phyloP scores from a whole-genome alignment of 2,113 vertebrate genomes.

The Cairina moschata region DNA sequence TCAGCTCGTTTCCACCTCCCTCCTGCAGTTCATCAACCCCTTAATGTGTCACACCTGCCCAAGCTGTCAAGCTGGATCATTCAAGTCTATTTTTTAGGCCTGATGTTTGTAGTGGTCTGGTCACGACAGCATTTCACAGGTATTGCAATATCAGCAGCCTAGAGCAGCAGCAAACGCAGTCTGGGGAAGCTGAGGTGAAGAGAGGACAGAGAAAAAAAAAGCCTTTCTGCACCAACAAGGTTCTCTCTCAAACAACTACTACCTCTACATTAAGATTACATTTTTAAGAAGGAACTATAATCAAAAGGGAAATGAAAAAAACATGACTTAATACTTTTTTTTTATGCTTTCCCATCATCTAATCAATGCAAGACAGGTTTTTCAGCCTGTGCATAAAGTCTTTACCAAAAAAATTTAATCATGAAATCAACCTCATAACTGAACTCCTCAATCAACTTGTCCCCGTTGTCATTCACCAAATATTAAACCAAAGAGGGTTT shows the following conservation, averaged over 20 bases:
- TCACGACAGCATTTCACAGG: rapidly evolving
- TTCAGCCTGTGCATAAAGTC: neutral
- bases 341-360: neutral
- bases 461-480: neutral
- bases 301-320: neutral
- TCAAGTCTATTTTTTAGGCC: neutral
- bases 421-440: neutral
- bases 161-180: neutral
- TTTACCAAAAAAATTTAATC: neutral
- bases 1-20: neutral
- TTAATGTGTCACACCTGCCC: neutral
- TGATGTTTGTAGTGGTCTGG: neutral
- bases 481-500: neutral
- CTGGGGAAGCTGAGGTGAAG: too few relatives aligned
- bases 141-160: neutral
- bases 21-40: neutral
- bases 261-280: neutral
- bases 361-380: neutral
- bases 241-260: neutral
- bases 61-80: neutral
- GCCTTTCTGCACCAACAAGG: neutral
- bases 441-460: neutral
- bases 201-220: neutral
- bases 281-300: neutral
- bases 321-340: neutral